Conservation (phyloP, 2,888 invertebrate genomes). For the Didymodactylos carnosus region DNA sequence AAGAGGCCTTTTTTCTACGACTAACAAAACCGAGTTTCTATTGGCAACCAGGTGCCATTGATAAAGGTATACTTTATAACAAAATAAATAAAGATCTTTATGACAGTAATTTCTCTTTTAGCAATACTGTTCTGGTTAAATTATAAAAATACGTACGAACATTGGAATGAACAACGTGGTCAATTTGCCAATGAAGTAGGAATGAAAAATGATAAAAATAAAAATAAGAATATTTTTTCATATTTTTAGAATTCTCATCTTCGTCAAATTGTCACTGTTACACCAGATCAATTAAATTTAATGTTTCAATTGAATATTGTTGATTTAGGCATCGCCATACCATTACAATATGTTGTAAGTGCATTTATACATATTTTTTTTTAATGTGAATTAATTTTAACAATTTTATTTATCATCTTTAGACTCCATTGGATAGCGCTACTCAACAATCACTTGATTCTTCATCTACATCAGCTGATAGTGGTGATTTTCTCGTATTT, state of each 20-base stretch:
- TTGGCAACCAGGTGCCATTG: conserved; percentile 86
- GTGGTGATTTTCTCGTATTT: conserved; percentile 57
- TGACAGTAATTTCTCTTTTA: conserved; percentile 15
- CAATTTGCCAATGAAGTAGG: not conserved
- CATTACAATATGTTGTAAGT: not conserved
- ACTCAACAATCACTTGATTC: not conserved
- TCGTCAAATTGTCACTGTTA: not conserved
- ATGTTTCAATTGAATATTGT: conserved; percentile 10
- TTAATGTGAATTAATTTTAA: too few relatives aligned
- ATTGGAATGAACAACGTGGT: conserved; percentile 73
- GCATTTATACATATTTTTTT: too few relatives aligned
- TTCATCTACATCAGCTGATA: conserved; percentile 15
- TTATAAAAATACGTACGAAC: conserved; percentile 91
- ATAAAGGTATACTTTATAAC: conserved; percentile 51
- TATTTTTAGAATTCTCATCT: too few relatives aligned
- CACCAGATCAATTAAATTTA: not conserved
- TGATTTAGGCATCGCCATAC: not conserved
- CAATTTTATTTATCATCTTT: not conserved
- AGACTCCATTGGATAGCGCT: not conserved
- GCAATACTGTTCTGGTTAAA: conserved; percentile 86
- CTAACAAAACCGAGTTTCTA: conserved; percentile 78
- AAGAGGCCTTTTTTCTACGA: conserved; percentile 42
- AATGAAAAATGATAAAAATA: too few relatives aligned
- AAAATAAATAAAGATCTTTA: too few relatives aligned
- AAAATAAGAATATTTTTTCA: too few relatives aligned